phyloP scores from a whole-genome alignment of 2,888 invertebrate genomes.

The Amphipoea lucens region DNA sequence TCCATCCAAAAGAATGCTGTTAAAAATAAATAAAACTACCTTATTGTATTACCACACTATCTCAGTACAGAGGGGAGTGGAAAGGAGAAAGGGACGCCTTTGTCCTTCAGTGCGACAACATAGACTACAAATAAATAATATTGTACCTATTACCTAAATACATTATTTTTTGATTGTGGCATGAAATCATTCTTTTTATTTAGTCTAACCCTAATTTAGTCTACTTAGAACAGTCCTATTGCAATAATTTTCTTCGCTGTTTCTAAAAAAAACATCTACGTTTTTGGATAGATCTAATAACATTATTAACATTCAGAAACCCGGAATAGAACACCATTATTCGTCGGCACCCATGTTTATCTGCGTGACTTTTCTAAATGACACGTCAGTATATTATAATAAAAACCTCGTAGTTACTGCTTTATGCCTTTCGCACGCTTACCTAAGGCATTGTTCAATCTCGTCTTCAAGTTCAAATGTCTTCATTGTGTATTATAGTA shows the following conservation, averaged over 20 bases:
- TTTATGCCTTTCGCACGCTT: slow-evolving; percentile 65
- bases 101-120: not conserved
- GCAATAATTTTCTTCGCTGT: not conserved
- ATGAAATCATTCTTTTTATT: not conserved
- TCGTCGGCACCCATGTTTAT: slow-evolving; percentile 13
- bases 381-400: slow-evolving; percentile 33
- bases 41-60: not conserved
- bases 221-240: not conserved
- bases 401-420: slow-evolving; percentile 63
- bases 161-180: not conserved
- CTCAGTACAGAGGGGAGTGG: too few species aligned
- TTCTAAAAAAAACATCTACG: not conserved
- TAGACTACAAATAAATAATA: not conserved
- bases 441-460: slow-evolving; percentile 54
- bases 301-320: slow-evolving; percentile 1
- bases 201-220: not conserved
- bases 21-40: not conserved
- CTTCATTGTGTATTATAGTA: slow-evolving; percentile 57
- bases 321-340: slow-evolving; percentile 31
- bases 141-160: not conserved
- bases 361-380: slow-evolving; percentile 52
- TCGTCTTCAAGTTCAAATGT: slow-evolving; percentile 62
- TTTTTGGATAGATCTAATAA: not conserved
- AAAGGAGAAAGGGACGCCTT: not conserved
- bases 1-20: not conserved